phyloP scores from a whole-genome alignment of 2,113 vertebrate species.

The Cyanistes caeruleus region DNA sequence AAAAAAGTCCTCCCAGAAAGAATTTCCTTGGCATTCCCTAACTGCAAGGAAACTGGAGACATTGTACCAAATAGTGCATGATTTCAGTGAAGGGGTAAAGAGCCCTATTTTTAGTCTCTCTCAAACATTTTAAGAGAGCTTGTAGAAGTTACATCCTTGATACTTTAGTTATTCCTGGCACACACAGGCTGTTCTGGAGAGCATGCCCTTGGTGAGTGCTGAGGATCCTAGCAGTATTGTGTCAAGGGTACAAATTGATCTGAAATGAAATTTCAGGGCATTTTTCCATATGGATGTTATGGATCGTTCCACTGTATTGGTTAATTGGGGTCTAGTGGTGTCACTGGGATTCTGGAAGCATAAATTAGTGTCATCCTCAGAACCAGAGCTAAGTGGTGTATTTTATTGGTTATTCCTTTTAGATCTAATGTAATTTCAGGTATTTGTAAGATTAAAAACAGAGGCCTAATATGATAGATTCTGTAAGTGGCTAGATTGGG shows the following conservation, averaged over 20 bases:
- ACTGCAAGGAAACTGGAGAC: not conserved
- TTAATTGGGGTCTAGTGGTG: not conserved
- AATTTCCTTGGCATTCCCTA: not conserved
- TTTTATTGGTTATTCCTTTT: constrained; percentile 35
- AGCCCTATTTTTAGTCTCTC: not conserved
- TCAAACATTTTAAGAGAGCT: not conserved
- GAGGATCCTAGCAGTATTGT: not conserved
- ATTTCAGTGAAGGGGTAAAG: not conserved
- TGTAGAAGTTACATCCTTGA: not conserved
- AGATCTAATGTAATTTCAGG: constrained; percentile 23
- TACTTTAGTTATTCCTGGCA: not conserved
- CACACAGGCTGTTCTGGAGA: not conserved
- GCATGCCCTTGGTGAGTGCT: not conserved
- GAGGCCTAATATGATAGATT: not conserved
- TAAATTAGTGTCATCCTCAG: constrained; percentile 19
- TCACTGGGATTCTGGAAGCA: constrained; percentile 26
- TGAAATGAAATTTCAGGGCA: not conserved
- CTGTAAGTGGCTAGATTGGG: not conserved
- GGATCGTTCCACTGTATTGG: not conserved
- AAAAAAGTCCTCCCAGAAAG: not conserved
- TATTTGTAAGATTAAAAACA: constrained; percentile 6
- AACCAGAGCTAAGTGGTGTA: not conserved
- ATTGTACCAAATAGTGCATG: not conserved
- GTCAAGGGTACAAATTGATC: not conserved
- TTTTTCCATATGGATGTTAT: not conserved